These are phyloP conservation scores for Meriones psammophilus DNA, from an alignment of 2,797 vertebrate species.

Conservation along the genomic window DNA sequence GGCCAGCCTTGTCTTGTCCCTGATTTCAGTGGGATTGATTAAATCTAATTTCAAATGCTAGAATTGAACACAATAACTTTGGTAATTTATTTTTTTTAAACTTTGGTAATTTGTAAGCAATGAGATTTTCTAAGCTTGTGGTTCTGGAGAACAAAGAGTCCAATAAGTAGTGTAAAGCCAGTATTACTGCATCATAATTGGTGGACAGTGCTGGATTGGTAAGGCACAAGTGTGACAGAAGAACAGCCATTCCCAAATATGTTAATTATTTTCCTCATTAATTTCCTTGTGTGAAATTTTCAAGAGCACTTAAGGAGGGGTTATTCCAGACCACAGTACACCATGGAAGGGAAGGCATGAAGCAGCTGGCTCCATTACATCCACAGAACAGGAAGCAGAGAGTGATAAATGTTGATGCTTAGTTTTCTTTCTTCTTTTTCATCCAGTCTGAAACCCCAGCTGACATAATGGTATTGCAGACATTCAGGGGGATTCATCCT, in stretches of 20 bases:
- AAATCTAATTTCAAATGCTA: not conserved
- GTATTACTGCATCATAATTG: not conserved
- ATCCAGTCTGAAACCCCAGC: not conserved
- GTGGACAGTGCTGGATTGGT: not conserved
- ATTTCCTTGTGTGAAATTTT: not conserved
- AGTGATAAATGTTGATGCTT: not conserved
- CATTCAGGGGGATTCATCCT: not conserved
- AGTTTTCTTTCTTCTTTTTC: not conserved
- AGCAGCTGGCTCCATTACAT: not conserved
- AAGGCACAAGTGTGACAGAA: not conserved
- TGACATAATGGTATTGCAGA: not conserved
- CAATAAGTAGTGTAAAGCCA: not conserved
- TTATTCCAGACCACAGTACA: not conserved
- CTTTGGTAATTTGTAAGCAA: not conserved
- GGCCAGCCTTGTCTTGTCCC: too few relatives aligned
- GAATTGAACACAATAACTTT: not conserved
- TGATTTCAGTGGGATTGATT: too few relatives aligned
- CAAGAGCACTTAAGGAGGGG: not conserved
- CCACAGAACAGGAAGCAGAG: not conserved
- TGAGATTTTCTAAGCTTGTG: not conserved
- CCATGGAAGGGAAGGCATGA: not conserved
- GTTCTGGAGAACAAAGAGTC: not conserved
- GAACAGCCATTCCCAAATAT: not conserved
- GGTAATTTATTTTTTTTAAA: not conserved
- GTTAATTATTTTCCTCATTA: not conserved